Base-by-base conservation (phyloP, 2,888 invertebrate species). In the Patella depressa region DNA sequence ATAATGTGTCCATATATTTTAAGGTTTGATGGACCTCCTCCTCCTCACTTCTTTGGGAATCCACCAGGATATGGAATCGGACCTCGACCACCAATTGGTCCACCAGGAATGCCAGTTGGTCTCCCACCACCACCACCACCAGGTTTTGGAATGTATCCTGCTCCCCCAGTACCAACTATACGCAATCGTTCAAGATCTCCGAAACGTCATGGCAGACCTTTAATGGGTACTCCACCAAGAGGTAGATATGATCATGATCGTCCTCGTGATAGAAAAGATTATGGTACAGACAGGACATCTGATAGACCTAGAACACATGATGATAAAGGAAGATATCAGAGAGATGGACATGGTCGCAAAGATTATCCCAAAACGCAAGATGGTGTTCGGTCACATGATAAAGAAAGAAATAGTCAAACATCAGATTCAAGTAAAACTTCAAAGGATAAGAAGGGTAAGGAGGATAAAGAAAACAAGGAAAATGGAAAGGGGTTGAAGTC, bases 401-500 rank as follows among this genome's bases (percentile, higher is more conserved):
- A 75, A 57, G 70, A n/a, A 24, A 75, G 75, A 69, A 73, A 77
- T 55, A 72, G 65, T 53, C 59, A 65, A 55, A 55, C 71, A 70
- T 72, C 73, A 72, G 65, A 71, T 15, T 74, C 59, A 24, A 54
- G 71, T 54, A 53, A 29, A 9, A n/a, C 74, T 45, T 34, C n/a
- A 74, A 17, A 59, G 17, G 54, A 53, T 19, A 73, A 73, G 59
- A 71, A 54, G 15, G 53, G 71, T 65, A 73, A 78, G 45, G 75
- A 72, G 70, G 72, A 69, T 57, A 54, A 72, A 73, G 71, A 80
- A 78, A 72, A 72, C 29, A 78, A 76, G 29, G 90, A 91, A 65
- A 91, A 91, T 45, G 92, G 93, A 57, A 90, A 81, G 84, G 89
- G 80, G 85, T 89, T 79, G 84, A 90, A 81, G 85, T 85, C 88